phyloP scores from a whole-genome alignment of 2,113 vertebrate genomes.

The Grammomys dolichurus region DNA sequence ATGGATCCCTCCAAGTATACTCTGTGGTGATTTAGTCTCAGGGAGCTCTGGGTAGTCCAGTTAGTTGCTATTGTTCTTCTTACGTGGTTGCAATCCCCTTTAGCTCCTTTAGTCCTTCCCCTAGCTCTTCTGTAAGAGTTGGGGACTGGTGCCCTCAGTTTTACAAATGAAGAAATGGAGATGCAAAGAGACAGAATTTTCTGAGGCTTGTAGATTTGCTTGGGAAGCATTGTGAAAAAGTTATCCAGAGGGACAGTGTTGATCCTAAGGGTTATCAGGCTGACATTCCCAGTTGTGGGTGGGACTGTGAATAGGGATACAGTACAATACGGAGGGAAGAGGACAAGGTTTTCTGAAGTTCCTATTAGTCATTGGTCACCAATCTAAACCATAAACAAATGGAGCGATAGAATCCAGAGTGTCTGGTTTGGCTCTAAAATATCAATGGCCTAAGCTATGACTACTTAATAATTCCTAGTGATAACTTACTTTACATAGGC shows the following conservation, averaged over 20 bases:
- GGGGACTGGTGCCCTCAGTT: background rate
- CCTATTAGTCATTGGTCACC: background rate
- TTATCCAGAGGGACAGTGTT: background rate
- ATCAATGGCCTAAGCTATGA: background rate
- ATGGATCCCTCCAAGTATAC: too few relatives aligned
- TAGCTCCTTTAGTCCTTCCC: too few relatives aligned
- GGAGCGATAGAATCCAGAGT: background rate
- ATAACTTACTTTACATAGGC: background rate
- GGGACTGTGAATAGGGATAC: background rate
- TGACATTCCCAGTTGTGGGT: fast-evolving
- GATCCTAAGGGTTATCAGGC: too few relatives aligned
- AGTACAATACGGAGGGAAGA: background rate
- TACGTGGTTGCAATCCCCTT: too few relatives aligned
- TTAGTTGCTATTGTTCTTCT: too few relatives aligned
- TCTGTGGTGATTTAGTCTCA: too few relatives aligned
- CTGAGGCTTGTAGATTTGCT: background rate
- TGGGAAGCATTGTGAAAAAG: background rate
- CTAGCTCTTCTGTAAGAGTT: background rate
- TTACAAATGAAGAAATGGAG: background rate
- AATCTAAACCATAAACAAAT: background rate
- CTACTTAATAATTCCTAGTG: background rate
- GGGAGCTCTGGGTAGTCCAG: too few relatives aligned
- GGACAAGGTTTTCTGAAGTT: background rate
- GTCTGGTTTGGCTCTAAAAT: background rate
- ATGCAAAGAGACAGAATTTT: background rate